Base-by-base conservation (phyloP, 1,140 invertebrate species). In the Euglossa dilemma region DNA sequence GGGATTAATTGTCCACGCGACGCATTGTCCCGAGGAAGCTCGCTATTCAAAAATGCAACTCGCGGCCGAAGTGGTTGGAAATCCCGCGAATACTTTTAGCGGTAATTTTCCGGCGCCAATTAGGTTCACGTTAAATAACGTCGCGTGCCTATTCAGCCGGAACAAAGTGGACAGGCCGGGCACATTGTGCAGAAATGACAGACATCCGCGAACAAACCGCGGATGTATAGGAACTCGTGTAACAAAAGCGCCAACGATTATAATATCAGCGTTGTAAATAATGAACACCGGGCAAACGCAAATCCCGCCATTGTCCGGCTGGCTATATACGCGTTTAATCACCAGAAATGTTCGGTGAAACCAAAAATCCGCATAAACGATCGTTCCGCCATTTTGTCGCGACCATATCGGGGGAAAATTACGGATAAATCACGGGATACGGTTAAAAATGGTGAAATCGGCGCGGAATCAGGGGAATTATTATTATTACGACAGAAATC, bases 201-300 rank as follows among this genome's bases (percentile, higher is more conserved):
- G 50, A 43, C 63, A n/a, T 78, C 50, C 50, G 28, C 36, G 71
- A 56, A 43, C 23, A 45, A 45, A 59, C 72, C 36, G 72, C 28
- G 14, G 43, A n/a, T 45, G 59, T 16, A 50, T 64, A 67, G 64
- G 64, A 43, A 45, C 73, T 11, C 36, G 56, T 75, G 45, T 63
- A 63, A 74, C 54, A 43, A 45, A 56, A 52, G 78, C 59, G 57
- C 20, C 11, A 50, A 63, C 79, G 71, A 78, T 74, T 57, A 75
- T 80, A 63, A 72, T 72, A 54, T 56, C 70, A n/a, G 0, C 70
- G 50, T 18, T 54, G 20, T 52, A 50, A 52, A 71, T 71, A 52
- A 52, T 16, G 69, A 71, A 71, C 69, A 45, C 9, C 23, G 18
- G 6, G 20, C 50, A 54, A 36, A 54, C 50, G 28, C 50, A 23